Conservation (phyloP, 2,797 vertebrate genomes). For the Semaprochilodus insignis region DNA sequence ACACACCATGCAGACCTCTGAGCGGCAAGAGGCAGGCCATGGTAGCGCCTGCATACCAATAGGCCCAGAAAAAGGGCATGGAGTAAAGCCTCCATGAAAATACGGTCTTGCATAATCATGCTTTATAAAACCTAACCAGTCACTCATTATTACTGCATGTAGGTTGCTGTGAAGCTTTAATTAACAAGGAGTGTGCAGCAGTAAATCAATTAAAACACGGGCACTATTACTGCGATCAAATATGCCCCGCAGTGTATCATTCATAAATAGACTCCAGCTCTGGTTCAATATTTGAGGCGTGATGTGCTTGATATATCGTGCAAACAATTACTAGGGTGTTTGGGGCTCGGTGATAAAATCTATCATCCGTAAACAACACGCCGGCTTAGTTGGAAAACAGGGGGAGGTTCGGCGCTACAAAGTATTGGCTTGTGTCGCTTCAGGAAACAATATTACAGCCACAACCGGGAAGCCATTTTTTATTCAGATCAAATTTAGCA, state of each 20-base stretch:
- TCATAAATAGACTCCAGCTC: conserved; percentile 44
- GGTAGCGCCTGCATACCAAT: conserved; percentile 75
- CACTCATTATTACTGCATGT: conserved; percentile 60
- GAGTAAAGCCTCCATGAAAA: conserved; percentile 64
- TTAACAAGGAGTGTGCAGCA: conserved; percentile 52
- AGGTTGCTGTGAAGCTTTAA: conserved; percentile 58
- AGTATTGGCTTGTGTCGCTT: conserved; percentile 24
- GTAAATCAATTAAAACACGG: conserved; percentile 47
- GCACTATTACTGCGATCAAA: conserved; percentile 40
- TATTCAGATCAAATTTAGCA: conserved; percentile 12
- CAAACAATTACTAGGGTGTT: conserved; percentile 45
- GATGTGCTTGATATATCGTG: conserved; percentile 38
- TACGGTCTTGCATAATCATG: conserved; percentile 66
- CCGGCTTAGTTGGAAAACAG: conserved; percentile 17
- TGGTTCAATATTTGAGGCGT: conserved; percentile 42
- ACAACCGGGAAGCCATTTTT: conserved; percentile 4
- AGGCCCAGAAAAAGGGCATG: conserved; percentile 61
- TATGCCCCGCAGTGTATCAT: conserved; percentile 35
- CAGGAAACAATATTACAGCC: conserved; percentile 18
- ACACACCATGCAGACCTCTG: conserved; percentile 67
- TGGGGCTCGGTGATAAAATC: conserved; percentile 43
- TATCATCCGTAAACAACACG: conserved; percentile 50
- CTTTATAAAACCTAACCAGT: conserved; percentile 60
- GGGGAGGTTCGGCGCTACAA: conserved; percentile 17
- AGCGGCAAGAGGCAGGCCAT: conserved; percentile 66